Percentiles rank a stretch among this genome's conserved stretches.
phyloP scores from a whole-genome alignment of 2,888 invertebrate species.

The Incurvaria masculella region DNA sequence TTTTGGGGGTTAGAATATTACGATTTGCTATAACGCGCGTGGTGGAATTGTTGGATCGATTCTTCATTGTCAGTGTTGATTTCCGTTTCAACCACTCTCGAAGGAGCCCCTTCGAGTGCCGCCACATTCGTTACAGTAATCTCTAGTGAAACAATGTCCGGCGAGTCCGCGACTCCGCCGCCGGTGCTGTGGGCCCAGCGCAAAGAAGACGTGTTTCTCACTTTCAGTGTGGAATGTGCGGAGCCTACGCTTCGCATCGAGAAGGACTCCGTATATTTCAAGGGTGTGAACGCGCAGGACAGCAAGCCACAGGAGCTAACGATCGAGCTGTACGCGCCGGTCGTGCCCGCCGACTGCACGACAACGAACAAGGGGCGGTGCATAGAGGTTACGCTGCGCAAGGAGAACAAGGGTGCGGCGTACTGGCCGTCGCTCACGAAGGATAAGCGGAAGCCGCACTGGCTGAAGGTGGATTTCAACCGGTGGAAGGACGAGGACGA shows the following conservation, averaged over 20 bases:
- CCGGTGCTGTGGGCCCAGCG: conserved; percentile 94
- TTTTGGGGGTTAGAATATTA: not conserved
- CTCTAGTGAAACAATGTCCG: conserved; percentile 33
- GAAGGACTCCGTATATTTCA: conserved; percentile 74
- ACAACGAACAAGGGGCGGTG: conserved; percentile 70
- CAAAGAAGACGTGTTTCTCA: conserved; percentile 76
- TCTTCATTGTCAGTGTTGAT: too few relatives aligned
- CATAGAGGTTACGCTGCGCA: conserved; percentile 70
- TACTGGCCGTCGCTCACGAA: conserved; percentile 89
- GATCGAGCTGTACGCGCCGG: conserved; percentile 77
- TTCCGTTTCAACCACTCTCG: too few relatives aligned
- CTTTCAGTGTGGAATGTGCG: conserved; percentile 88
- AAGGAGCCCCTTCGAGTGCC: too few relatives aligned
- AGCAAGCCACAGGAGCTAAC: conserved; percentile 85
- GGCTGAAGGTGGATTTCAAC: conserved; percentile 96
- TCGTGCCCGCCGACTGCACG: conserved; percentile 76
- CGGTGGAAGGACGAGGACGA: conserved; percentile 98
- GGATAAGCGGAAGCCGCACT: conserved; percentile 87
- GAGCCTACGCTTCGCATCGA: conserved; percentile 77
- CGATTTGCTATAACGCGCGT: not conserved
- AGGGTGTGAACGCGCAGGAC: conserved; percentile 81
- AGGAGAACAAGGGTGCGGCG: conserved; percentile 68
- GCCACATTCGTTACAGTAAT: too few relatives aligned
- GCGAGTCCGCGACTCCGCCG: conserved; percentile 63
- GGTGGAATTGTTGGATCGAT: not conserved